These are phyloP conservation scores for Pseudopodoces humilis DNA, from an alignment of 2,113 vertebrate genomes.

Conservation along the genomic window DNA sequence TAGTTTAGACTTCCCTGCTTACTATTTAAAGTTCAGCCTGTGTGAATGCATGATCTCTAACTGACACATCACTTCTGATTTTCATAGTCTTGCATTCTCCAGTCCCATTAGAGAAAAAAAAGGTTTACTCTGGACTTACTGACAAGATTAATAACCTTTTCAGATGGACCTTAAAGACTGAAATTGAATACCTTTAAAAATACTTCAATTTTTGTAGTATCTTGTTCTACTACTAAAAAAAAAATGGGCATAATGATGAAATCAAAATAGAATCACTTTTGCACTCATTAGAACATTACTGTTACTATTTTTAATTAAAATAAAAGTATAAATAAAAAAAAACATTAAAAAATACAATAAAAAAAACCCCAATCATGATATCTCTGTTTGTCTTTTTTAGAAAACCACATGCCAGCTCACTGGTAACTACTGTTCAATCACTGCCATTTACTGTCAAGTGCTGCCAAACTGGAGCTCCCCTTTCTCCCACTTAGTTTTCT, in stretches of 20 bases:
- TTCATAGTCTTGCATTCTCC: not conserved
- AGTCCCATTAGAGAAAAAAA: not conserved
- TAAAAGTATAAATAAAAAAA: too few relatives aligned
- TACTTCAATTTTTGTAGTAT: not conserved
- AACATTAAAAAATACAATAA: too few relatives aligned
- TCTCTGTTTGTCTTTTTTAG: not conserved
- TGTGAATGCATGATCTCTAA: not conserved
- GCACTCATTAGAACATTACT: not conserved
- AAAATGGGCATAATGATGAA: not conserved
- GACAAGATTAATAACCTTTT: not conserved
- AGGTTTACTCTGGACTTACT: not conserved
- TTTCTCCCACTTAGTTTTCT: not conserved
- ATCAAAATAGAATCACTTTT: not conserved
- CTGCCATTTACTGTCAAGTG: not conserved
- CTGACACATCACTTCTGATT: not conserved
- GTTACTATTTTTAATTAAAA: not conserved
- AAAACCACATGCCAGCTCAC: not conserved
- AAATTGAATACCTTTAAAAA: not conserved
- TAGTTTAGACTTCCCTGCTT: not conserved
- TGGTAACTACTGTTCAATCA: not conserved
- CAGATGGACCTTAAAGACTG: not conserved
- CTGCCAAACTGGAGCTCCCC: not conserved
- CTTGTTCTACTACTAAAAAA: not conserved
- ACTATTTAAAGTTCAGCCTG: not conserved
- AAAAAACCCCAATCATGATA: not conserved